phyloP scores from a whole-genome alignment of 2,113 vertebrate genomes.

The Corydoras sp. region DNA sequence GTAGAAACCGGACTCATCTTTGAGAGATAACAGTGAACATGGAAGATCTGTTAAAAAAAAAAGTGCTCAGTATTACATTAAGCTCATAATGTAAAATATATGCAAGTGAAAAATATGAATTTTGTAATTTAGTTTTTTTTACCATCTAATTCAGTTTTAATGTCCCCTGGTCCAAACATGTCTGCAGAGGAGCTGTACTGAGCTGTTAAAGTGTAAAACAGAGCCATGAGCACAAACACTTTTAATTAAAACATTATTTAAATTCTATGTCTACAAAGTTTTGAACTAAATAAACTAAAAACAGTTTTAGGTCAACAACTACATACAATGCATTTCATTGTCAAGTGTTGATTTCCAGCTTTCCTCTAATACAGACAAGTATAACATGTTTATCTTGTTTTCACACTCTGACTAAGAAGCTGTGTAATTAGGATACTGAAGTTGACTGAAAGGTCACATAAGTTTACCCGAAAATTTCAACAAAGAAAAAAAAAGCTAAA shows the following conservation, averaged over 20 bases:
- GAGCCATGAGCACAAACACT: too few relatives aligned
- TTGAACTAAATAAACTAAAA: too few relatives aligned
- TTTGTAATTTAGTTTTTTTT: slow-evolving; percentile 13
- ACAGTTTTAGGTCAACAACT: too few relatives aligned
- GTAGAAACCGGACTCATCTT: slow-evolving; percentile 55
- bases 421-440: not conserved
- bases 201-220: slow-evolving; percentile 50
- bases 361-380: slow-evolving; percentile 11
- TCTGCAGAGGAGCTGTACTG: slow-evolving; percentile 69
- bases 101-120: not conserved
- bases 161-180: slow-evolving; percentile 69
- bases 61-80: too few relatives aligned
- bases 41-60: slow-evolving; percentile 53
- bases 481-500: too few relatives aligned
- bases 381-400: slow-evolving; percentile 50
- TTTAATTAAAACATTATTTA: too few relatives aligned
- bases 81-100: too few relatives aligned
- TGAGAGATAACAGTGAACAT: slow-evolving; percentile 54
- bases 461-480: not conserved
- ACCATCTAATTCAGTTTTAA: slow-evolving; percentile 74
- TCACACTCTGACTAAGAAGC: slow-evolving; percentile 14
- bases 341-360: slow-evolving; percentile 16
- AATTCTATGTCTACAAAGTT: too few relatives aligned
- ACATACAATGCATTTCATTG: slow-evolving; percentile 12
- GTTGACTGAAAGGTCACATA: not conserved